These are phyloP conservation scores for Pharmacophagus antenor DNA, from an alignment of 2,888 invertebrate genomes.

Conservation along the genomic window DNA sequence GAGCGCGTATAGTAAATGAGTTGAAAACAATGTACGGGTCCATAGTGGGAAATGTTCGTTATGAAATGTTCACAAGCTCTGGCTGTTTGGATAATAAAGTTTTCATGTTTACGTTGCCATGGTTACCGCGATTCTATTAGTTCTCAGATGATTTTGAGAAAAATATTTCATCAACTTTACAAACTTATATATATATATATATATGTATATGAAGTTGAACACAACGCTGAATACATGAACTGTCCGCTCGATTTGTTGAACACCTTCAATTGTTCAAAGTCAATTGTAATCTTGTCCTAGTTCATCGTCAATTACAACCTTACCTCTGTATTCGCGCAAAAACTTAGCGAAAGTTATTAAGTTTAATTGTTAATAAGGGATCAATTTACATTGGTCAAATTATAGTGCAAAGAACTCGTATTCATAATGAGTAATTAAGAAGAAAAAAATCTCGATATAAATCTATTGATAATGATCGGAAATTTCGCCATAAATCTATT, in stretches of 20 bases:
- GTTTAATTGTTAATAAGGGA: conserved; percentile 6
- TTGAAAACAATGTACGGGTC: conserved; percentile 2
- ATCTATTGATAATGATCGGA: conserved; percentile 22
- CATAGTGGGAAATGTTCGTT: conserved; percentile 2
- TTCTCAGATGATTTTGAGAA: no score
- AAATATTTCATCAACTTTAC: neutral
- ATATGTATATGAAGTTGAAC: neutral
- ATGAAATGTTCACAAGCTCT: neutral
- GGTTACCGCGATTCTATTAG: neutral
- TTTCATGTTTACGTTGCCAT: neutral
- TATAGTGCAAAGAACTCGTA: conserved; percentile 11
- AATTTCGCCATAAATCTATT: conserved; percentile 25
- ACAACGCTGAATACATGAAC: conserved; percentile 42
- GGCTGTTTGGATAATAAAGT: conserved; percentile 2
- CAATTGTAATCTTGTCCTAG: conserved; percentile 45
- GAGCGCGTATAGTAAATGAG: conserved; percentile 24
- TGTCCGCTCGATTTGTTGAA: conserved; percentile 42
- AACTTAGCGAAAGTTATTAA: neutral
- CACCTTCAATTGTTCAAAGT: conserved; percentile 39
- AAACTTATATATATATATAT: neutral
- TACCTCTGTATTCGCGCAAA: conserved; percentile 28
- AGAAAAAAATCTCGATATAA: conserved; percentile 22
- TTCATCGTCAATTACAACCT: conserved; percentile 37
- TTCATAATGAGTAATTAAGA: conserved; percentile 27
- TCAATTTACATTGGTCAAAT: conserved; percentile 13